Conservation (phyloP, 1,140 invertebrate species). For the Drosophila sechellia region DNA sequence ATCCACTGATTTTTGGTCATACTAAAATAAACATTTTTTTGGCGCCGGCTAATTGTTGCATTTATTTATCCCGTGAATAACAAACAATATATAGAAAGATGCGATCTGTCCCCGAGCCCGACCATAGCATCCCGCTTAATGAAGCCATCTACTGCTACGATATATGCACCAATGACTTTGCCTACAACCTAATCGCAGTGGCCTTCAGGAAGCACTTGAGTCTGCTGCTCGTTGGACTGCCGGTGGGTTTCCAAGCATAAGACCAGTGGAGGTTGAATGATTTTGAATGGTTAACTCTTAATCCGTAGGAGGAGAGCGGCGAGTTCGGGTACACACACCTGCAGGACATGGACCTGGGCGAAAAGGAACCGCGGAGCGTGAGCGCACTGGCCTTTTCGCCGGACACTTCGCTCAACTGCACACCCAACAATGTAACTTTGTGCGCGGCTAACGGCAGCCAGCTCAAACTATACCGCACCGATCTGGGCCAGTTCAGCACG, state of each 20-base stretch:
- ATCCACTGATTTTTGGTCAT: not conserved
- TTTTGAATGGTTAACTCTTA: not conserved
- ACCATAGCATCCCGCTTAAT: slow-evolving; percentile 49
- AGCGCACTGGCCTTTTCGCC: slow-evolving; percentile 87
- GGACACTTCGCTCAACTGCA: slow-evolving; percentile 86
- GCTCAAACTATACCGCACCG: slow-evolving; percentile 86
- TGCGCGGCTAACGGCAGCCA: slow-evolving; percentile 86
- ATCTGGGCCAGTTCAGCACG: slow-evolving; percentile 85
- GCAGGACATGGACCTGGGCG: slow-evolving; percentile 85
- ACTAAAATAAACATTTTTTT: slow-evolving; percentile 23
- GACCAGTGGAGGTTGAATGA: not conserved
- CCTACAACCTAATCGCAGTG: slow-evolving; percentile 70
- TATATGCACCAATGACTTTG: slow-evolving; percentile 75
- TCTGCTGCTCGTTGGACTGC: slow-evolving; percentile 66
- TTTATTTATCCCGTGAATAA: not conserved
- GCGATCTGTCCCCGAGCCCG: slow-evolving; percentile 38
- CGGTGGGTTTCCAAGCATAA: slow-evolving; percentile 49
- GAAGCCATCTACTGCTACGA: slow-evolving; percentile 66
- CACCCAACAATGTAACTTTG: slow-evolving; percentile 87
- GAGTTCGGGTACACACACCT: slow-evolving; percentile 71
- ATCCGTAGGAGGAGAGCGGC: slow-evolving; percentile 66
- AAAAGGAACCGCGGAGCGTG: slow-evolving; percentile 63
- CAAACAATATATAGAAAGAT: slow-evolving; percentile 20
- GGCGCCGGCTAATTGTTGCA: slow-evolving; percentile 31
- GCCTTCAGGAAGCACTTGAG: slow-evolving; percentile 54